These are phyloP conservation scores for Microchrysa polita DNA, from an alignment of 2,888 invertebrate species.

Conservation along the genomic window DNA sequence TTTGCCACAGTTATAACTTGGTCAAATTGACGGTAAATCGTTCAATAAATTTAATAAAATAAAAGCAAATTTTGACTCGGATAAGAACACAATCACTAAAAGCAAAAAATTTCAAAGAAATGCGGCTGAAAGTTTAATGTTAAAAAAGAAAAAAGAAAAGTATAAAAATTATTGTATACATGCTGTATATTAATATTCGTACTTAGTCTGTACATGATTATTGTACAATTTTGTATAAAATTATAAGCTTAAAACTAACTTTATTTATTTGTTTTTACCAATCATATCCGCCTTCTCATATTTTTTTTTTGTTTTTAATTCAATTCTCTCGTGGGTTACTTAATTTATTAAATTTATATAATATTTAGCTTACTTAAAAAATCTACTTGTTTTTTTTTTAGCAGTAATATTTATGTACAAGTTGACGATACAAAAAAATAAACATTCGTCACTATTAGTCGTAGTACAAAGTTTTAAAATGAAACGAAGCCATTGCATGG, in stretches of 20 bases:
- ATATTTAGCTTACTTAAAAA: background rate
- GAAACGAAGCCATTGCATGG: too few relatives aligned
- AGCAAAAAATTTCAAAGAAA: too few relatives aligned
- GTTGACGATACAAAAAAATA: slow-evolving; percentile 16
- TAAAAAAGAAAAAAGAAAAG: too few relatives aligned
- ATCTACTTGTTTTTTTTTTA: background rate
- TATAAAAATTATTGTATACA: too few relatives aligned
- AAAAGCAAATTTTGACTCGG: too few relatives aligned
- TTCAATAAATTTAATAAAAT: too few relatives aligned
- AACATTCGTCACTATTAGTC: background rate
- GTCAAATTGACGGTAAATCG: too few relatives aligned
- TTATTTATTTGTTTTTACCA: slow-evolving; percentile 52
- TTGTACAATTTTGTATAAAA: slow-evolving; percentile 35
- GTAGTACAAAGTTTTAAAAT: background rate
- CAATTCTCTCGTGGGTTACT: slow-evolving; percentile 40
- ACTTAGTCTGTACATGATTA: background rate
- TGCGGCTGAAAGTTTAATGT: too few relatives aligned
- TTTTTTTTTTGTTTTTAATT: slow-evolving; percentile 14
- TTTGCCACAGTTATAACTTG: too few relatives aligned
- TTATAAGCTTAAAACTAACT: slow-evolving; percentile 53
- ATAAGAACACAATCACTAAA: too few relatives aligned
- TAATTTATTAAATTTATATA: slow-evolving; percentile 42
- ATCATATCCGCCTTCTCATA: slow-evolving; percentile 44
- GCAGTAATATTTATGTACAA: slow-evolving; percentile 4
- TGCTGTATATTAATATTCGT: too few relatives aligned